phyloP scores from a whole-genome alignment of 2,113 vertebrate species.

The Planiliza haematocheilus region DNA sequence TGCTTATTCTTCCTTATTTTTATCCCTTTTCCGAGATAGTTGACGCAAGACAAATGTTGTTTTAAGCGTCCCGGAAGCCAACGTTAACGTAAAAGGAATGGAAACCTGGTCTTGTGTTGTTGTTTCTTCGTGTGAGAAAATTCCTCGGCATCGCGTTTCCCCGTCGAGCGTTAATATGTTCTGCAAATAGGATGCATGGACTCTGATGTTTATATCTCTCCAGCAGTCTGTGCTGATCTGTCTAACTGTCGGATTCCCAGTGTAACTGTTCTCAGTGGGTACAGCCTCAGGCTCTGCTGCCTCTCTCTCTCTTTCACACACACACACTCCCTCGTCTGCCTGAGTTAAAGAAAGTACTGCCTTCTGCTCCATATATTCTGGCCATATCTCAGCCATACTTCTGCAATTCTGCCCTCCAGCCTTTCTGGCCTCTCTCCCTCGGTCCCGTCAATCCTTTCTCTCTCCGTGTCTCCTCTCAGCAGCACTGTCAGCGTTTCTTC shows the following conservation, averaged over 20 bases:
- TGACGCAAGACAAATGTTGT: constrained; percentile 10
- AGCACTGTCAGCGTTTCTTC: constrained; percentile 44
- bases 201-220: constrained; percentile 37
- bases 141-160: constrained; percentile 8
- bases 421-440: constrained; percentile 27
- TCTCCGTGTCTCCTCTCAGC: constrained; percentile 33
- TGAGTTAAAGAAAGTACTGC: constrained; percentile 34
- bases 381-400: constrained; percentile 39
- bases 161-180: constrained; percentile 14
- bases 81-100: constrained; percentile 17
- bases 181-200: constrained; percentile 1
- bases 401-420: constrained; percentile 40
- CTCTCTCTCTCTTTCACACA: constrained; percentile 17
- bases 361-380: constrained; percentile 41
- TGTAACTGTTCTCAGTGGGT: constrained; percentile 61
- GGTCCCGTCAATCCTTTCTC: constrained; percentile 23
- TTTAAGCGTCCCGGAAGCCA: constrained; percentile 12
- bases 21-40: constrained; percentile 25
- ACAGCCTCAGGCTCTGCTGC: constrained; percentile 49
- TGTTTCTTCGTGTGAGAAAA: background rate
- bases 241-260: constrained; percentile 54
- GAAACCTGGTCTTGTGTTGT: background rate
- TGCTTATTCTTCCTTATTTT: constrained; percentile 2
- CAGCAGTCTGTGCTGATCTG: constrained; percentile 34
- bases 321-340: constrained; percentile 6